Evolutionary conservation across 2,888 invertebrate genomes (phyloP).

Genomic region (Abrostola triplasia): DNA sequence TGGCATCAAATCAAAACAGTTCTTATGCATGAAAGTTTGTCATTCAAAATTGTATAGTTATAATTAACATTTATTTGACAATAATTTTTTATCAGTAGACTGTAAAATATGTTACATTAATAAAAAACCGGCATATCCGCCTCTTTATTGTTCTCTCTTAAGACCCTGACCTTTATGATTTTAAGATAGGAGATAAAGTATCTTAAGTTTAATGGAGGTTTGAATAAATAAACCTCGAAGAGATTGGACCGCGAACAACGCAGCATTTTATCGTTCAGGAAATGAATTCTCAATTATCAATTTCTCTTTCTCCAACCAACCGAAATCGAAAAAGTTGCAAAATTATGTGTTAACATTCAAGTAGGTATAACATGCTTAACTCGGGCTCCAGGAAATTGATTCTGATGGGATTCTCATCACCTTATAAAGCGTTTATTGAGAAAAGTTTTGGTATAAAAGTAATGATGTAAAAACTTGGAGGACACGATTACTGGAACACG

Average conservation of each 20-base stretch:
- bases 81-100: too few species aligned
- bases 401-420: slow-evolving; percentile 30
- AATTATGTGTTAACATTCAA: slow-evolving; percentile 20
- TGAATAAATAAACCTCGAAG: slow-evolving; percentile 1
- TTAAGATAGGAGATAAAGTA: not conserved
- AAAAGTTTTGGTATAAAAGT: slow-evolving; percentile 47
- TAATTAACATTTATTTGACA: too few species aligned
- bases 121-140: too few species aligned
- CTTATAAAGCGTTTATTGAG: slow-evolving; percentile 43
- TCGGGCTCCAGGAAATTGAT: slow-evolving; percentile 36
- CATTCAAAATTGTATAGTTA: too few species aligned
- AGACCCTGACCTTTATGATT: not conserved
- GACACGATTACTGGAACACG: slow-evolving; percentile 35
- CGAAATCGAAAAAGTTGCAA: slow-evolving; percentile 21
- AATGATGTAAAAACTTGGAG: slow-evolving; percentile 47
- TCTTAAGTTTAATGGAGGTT: slow-evolving; percentile 1
- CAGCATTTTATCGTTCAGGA: slow-evolving; percentile 1
- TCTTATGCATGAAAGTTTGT: too few species aligned
- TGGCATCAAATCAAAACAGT: too few species aligned
- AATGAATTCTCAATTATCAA: slow-evolving; percentile 15
- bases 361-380: slow-evolving; percentile 40
- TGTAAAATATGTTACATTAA: too few species aligned
- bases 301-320: slow-evolving; percentile 8
- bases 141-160: not conserved
- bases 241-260: not conserved